Evolutionary conservation across 1,140 invertebrate genomes (phyloP).

Genomic region (Eupristina koningsbergeri): DNA sequence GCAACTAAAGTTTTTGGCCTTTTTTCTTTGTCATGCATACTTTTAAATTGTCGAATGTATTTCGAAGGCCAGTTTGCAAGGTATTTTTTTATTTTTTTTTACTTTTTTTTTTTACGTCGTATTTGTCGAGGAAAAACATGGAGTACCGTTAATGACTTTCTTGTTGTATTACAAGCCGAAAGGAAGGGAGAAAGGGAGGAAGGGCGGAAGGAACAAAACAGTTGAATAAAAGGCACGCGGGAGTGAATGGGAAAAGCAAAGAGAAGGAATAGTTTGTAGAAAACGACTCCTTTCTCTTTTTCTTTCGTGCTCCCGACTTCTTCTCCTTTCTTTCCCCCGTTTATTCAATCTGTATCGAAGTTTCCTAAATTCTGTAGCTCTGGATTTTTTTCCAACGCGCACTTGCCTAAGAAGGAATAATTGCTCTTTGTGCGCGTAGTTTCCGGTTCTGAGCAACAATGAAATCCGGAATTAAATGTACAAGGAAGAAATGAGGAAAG

Average conservation of each 20-base stretch:
- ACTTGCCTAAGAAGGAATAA: constrained; percentile 47
- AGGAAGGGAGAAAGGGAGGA: constrained; percentile 13
- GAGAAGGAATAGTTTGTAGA: background rate
- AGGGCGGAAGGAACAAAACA: no score
- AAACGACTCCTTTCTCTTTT: constrained; percentile 21
- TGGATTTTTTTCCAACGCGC: constrained; percentile 29
- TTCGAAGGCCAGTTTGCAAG: background rate
- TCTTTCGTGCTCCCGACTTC: background rate
- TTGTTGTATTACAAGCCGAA: background rate
- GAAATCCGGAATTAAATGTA: constrained; percentile 28
- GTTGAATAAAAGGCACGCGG: background rate
- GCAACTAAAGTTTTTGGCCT: background rate
- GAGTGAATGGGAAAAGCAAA: background rate
- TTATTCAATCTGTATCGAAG: constrained; percentile 23
- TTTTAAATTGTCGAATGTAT: constrained; percentile 25
- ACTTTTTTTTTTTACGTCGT: constrained; percentile 1
- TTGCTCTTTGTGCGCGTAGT: constrained; percentile 34
- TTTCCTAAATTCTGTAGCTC: constrained; percentile 22
- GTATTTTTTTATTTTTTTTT: constrained; percentile 4
- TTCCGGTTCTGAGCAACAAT: constrained; percentile 46
- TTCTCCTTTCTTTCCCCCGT: background rate
- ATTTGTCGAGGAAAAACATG: constrained; percentile 44
- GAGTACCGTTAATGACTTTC: constrained; percentile 45
- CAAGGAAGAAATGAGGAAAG: no score
- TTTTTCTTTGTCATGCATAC: constrained; percentile 6